Percentiles rank a stretch among this genome's conserved stretches.
These are phyloP conservation scores for Amblyraja radiata DNA, from an alignment of 2,797 vertebrate genomes.

Conservation along the genomic window DNA sequence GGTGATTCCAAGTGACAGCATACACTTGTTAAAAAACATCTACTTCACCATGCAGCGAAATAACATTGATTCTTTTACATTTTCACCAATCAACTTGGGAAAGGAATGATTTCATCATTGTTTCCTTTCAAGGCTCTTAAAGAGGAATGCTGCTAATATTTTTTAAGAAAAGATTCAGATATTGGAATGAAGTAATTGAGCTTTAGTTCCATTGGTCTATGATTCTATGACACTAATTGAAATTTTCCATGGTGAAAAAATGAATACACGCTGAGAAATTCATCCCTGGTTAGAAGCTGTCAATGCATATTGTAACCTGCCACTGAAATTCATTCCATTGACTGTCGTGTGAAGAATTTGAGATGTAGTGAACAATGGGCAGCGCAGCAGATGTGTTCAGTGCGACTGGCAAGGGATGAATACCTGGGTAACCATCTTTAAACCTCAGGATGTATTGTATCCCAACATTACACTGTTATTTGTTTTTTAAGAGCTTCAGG, in stretches of 20 bases:
- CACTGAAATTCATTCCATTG: no score
- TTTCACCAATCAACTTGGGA: not conserved
- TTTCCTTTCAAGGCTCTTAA: not conserved
- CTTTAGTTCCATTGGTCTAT: not conserved
- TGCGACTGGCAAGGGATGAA: no score
- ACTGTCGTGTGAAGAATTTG: no score
- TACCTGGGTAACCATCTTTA: no score
- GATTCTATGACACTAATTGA: not conserved
- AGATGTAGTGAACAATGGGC: no score
- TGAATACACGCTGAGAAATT: no score
- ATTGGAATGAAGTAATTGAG: not conserved
- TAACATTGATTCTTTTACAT: not conserved
- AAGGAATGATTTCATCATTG: not conserved
- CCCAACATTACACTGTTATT: not conserved
- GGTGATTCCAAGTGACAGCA: not conserved
- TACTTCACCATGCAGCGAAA: not conserved
- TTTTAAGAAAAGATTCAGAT: not conserved
- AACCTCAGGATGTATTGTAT: not conserved
- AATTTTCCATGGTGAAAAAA: not conserved
- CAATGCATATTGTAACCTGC: no score
- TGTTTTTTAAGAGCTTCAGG: slow-evolving; percentile 9
- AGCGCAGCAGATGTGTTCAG: no score
- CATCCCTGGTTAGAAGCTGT: no score
- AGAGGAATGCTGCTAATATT: not conserved
- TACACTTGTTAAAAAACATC: not conserved